Evolutionary conservation across 2,888 invertebrate genomes (phyloP), one percentile per base, ranked within the genome.

Genomic region (Nephrotoma flavescens): DNA sequence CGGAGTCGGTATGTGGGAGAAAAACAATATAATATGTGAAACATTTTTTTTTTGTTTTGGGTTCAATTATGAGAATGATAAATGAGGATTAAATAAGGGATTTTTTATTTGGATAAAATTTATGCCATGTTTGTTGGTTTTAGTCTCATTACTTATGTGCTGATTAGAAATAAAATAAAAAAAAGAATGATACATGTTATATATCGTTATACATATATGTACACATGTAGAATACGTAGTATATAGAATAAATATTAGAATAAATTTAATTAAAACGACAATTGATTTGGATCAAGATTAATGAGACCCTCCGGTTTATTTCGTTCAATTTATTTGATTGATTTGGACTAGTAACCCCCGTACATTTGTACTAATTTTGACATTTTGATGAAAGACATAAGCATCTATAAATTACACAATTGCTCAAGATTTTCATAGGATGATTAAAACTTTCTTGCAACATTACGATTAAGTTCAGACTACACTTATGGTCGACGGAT

Each of bases 31-130:
- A 71, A 71, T 31, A 71, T 71, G 71, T 71, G 71, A 71, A 71
- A 31, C 9, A 31, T 84, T 83, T 41, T 83, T 83, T 83, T 83
- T 41, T 41, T 84, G 41, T 42, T 84, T 84, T 41, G 84, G 84
- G 84, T 84, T 84, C 84, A 84, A 84, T 84, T 84, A 84, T 84
- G 84, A 84, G 84, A 84, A 84, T 84, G 84, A 84, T 84, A 84
- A 42, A 84, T 84, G 84, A 84, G 84, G 84, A 84, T 84, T 84
- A 84, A 84, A 84, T 84, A 84, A 84, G 84, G 84, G 84, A 84
- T 84, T 84, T 83, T 71, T 84, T 84, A 84, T 84, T 84, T 84
- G 84, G 84, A 84, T 84, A 84, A 84, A 84, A 84, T 84, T 84
- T 84, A 84, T 84, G 84, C 42, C 84, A 84, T 84, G 84, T 84